A percentile compares a stretch with the other conserved stretches of the same genome.
These are phyloP conservation scores for Girardinus metallicus DNA, from an alignment of 2,797 vertebrate species.

Conservation along the genomic window DNA sequence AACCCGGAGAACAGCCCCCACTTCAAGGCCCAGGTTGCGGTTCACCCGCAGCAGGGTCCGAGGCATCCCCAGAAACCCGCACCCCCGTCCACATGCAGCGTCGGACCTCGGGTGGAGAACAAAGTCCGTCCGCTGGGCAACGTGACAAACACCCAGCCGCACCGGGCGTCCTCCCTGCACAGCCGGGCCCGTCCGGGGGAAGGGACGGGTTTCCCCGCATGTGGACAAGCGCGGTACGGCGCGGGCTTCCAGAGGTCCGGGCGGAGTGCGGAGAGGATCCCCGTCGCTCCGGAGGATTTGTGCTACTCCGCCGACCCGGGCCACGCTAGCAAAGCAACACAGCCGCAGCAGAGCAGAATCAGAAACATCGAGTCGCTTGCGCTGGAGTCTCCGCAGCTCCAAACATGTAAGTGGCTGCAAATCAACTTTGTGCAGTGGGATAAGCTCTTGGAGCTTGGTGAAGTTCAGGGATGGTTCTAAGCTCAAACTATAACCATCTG, in stretches of 20 bases:
- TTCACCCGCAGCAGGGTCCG: constrained; percentile 50
- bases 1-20: constrained; percentile 75
- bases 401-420: constrained; percentile 52
- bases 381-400: constrained; percentile 72
- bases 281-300: constrained; percentile 47
- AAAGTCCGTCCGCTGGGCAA: constrained; percentile 84
- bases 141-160: constrained; percentile 71
- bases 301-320: constrained; percentile 56
- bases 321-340: constrained; percentile 46
- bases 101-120: constrained; percentile 60
- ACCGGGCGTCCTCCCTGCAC: constrained; percentile 64
- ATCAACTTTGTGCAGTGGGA: neutral
- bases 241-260: constrained; percentile 71
- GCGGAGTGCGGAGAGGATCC: constrained; percentile 67
- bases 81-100: constrained; percentile 52
- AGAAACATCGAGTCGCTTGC: constrained; percentile 79
- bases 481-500: neutral
- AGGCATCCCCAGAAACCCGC: constrained; percentile 57
- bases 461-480: neutral
- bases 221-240: constrained; percentile 55
- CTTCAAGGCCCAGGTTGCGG: constrained; percentile 57
- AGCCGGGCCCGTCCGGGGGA: constrained; percentile 65
- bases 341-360: constrained; percentile 67
- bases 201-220: constrained; percentile 44
- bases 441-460: neutral